Evolutionary conservation across 1,140 invertebrate species (phyloP).

Genomic region (Macrobrachium rosenbergii): DNA sequence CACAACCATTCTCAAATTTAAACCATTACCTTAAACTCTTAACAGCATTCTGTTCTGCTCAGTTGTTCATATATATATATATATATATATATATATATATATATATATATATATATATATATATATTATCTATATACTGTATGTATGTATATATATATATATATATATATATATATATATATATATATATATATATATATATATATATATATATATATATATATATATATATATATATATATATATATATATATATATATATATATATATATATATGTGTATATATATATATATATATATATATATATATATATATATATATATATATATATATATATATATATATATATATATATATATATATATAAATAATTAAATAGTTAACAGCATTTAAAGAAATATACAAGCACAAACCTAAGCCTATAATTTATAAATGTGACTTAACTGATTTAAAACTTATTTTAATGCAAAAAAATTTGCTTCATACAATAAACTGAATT

Average conservation of each 20-base stretch:
- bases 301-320: too few relatives aligned
- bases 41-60: too few relatives aligned
- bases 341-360: not conserved
- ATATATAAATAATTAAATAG: conserved; percentile 24
- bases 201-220: too few relatives aligned
- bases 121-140: not conserved
- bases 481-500: too few relatives aligned
- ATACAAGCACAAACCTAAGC: not conserved
- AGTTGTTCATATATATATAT: not conserved
- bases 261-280: conserved; percentile 3
- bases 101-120: conserved; percentile 18
- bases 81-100: not conserved
- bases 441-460: too few relatives aligned
- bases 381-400: not conserved
- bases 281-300: not conserved
- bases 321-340: too few relatives aligned
- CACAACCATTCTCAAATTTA: too few relatives aligned
- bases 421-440: not conserved
- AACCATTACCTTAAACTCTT: too few relatives aligned
- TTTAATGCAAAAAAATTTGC: too few relatives aligned
- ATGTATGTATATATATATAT: not conserved
- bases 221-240: conserved; percentile 13
- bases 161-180: too few relatives aligned
- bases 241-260: conserved; percentile 26
- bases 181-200: too few relatives aligned